phyloP scores from a whole-genome alignment of 2,888 invertebrate species.

The Ligdia adustata region DNA sequence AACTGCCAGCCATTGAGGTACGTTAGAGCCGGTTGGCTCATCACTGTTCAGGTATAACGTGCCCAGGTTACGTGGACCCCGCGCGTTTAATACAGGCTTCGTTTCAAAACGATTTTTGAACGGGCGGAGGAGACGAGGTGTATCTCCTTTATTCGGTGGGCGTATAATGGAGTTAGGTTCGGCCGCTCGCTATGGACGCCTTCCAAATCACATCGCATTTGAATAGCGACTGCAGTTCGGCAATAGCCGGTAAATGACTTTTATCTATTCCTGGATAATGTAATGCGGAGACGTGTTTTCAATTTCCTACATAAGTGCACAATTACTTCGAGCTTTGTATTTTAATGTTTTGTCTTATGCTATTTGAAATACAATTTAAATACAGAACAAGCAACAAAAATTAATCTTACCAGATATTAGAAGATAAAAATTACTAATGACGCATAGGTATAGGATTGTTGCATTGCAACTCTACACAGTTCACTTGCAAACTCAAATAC shows the following conservation, averaged over 20 bases:
- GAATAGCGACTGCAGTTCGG: constrained; percentile 67
- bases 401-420: too few species aligned
- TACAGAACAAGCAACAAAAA: too few species aligned
- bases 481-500: too few species aligned
- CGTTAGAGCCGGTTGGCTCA: constrained; percentile 70
- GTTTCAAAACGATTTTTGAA: constrained; percentile 41
- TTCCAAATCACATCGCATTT: constrained; percentile 76
- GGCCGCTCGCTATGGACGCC: constrained; percentile 62
- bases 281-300: constrained; percentile 29
- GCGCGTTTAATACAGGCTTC: constrained; percentile 29
- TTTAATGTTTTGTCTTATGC: too few species aligned
- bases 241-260: constrained; percentile 65
- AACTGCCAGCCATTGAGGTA: constrained; percentile 69
- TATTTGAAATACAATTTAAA: too few species aligned
- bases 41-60: constrained; percentile 65
- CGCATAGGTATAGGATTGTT: too few species aligned
- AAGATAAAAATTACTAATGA: too few species aligned
- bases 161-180: constrained; percentile 55
- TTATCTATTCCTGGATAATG: constrained; percentile 52
- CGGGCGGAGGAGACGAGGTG: constrained; percentile 36
- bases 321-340: too few species aligned
- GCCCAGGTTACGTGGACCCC: constrained; percentile 55
- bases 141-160: constrained; percentile 53
- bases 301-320: constrained; percentile 14
- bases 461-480: too few species aligned